Evolutionary conservation across 2,797 vertebrate genomes (phyloP), one percentile per base, ranked within the genome.

Genomic region (Malacoctenus gilli): DNA sequence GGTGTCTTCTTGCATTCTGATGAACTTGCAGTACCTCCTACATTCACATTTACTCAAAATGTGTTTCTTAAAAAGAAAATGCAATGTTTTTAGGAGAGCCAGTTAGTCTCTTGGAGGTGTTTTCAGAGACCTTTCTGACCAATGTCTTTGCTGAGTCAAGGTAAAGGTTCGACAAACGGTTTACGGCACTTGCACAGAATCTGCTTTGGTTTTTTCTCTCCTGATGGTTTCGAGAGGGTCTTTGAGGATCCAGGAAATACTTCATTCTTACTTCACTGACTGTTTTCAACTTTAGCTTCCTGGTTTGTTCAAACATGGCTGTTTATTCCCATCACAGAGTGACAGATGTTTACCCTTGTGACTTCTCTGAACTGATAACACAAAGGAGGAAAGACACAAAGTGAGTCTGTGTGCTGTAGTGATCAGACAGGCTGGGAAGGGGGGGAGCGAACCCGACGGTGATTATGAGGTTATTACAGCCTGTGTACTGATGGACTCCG

Each of bases 231-330:
- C 13, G 23, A 10, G n/a, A 8, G 49, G 8, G 8, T n/a, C 40
- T 55, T 42, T 42, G 31, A 55, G 41, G 25, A 23, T 4, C 31
- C 50, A 40, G 50, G 18, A 21, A 19, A 53, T 19, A 21, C 4
- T 13, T 35, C 42, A 16, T 25, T 31, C 42, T 32, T 16, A 19
- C 12, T 31, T 46, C 25, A 46, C 4, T 46, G 11, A 46, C 5
- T 30, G 16, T 32, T 32, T 56, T 56, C 14, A 28, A 25, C 40
- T 25, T 44, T 0, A 25, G 9, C 40, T 56, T 14, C 12, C 40
- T 56, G 40, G 31, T 30, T 10, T 55, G 42, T 43, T 55, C 22
- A 42, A 28, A 44, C 43, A 58, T 36, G 28, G 16, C n/a, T 8
- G 20, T 8, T 12, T 39, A 39, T 39, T 59, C 48, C 16, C 14